Evolutionary conservation across 2,888 invertebrate species (phyloP).

Genomic region (Cephus runcator): DNA sequence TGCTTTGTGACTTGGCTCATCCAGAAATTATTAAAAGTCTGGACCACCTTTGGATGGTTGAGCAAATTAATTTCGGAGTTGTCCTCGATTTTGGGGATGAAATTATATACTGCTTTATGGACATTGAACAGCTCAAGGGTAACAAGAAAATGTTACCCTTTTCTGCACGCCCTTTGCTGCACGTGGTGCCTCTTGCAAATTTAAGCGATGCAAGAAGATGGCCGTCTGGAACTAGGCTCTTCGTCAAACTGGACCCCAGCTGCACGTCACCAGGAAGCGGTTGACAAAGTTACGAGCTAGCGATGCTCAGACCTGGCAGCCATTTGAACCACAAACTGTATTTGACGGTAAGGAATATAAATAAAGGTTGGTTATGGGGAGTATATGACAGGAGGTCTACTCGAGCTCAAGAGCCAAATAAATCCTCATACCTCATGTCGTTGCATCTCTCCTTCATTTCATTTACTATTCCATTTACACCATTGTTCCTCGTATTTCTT

Average conservation of each 20-base stretch:
- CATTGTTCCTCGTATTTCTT: background rate
- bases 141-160: background rate
- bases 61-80: background rate
- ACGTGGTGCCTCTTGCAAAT: background rate
- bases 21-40: background rate
- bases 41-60: background rate
- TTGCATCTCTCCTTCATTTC: background rate
- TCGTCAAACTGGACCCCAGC: background rate
- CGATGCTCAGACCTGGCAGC: conserved; percentile 16
- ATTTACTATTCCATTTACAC: background rate
- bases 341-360: conserved; percentile 51
- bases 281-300: conserved; percentile 22
- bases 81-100: background rate
- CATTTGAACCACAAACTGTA: conserved; percentile 50
- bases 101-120: background rate
- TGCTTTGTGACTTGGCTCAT: background rate
- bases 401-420: conserved; percentile 31
- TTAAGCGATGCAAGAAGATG: background rate
- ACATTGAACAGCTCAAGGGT: background rate
- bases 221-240: background rate
- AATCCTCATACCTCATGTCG: conserved; percentile 28
- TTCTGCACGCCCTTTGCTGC: background rate
- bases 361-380: conserved; percentile 32
- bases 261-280: conserved; percentile 26
- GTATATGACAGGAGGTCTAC: background rate